Evolutionary conservation across 2,797 vertebrate genomes (phyloP).

Genomic region (Schizopygopsis malacanthus): DNA sequence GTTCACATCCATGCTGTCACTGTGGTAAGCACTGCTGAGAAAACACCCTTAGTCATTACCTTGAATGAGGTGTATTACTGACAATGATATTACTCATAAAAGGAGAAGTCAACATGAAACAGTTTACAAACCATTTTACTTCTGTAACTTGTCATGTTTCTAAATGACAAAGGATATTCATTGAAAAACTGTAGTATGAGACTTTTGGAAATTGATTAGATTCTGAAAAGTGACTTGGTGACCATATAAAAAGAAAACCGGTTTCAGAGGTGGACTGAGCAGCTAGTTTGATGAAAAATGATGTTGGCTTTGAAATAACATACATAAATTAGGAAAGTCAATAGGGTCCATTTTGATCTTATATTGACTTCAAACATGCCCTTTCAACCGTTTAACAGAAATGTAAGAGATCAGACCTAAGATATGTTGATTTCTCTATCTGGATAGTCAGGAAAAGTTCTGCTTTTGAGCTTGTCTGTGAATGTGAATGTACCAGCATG

Average conservation of each 20-base stretch:
- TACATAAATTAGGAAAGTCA: neutral
- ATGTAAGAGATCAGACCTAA: neutral
- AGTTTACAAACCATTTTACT: neutral
- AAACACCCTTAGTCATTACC: constrained; percentile 31
- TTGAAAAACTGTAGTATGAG: neutral
- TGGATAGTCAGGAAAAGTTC: neutral
- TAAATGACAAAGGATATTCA: neutral
- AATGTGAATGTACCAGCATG: constrained; percentile 26
- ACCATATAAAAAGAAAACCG: neutral
- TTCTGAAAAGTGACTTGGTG: neutral
- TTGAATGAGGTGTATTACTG: constrained; percentile 22
- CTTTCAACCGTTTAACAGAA: neutral
- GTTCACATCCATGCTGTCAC: constrained; percentile 25
- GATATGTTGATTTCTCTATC: neutral
- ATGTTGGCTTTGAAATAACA: neutral
- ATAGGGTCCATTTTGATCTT: neutral
- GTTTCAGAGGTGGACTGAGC: neutral
- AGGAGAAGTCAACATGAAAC: neutral
- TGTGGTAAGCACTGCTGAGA: constrained; percentile 39
- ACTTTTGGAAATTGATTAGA: neutral
- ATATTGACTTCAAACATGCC: neutral
- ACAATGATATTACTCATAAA: constrained; percentile 4
- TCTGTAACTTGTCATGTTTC: neutral
- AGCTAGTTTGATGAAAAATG: neutral
- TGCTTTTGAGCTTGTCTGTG: constrained; percentile 18